phyloP scores from a whole-genome alignment of 2,888 invertebrate genomes.

The Acleris cristana region DNA sequence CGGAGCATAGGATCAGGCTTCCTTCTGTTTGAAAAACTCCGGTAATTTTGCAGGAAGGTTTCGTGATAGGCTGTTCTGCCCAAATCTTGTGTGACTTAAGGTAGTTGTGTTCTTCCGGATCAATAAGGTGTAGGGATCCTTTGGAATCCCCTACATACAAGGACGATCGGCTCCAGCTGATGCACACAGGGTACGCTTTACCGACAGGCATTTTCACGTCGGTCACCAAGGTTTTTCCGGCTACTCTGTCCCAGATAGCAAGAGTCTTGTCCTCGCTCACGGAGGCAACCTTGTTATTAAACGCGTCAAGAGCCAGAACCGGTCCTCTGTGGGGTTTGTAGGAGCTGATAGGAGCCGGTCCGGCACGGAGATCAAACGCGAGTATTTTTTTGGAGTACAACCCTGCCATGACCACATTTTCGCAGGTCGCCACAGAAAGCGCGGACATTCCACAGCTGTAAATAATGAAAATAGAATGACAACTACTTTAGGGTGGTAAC shows the following conservation, averaged over 20 bases:
- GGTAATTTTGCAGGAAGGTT: slow-evolving; percentile 70
- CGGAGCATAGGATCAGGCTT: slow-evolving; percentile 72
- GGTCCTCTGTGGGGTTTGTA: slow-evolving; percentile 82
- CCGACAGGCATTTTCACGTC: slow-evolving; percentile 68
- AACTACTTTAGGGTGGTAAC: too few species aligned
- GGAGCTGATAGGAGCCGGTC: slow-evolving; percentile 61
- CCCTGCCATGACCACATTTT: slow-evolving; percentile 78
- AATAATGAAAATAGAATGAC: slow-evolving; percentile 24
- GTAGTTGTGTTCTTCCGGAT: slow-evolving; percentile 63
- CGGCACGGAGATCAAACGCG: slow-evolving; percentile 79
- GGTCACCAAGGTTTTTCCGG: slow-evolving; percentile 69
- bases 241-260: slow-evolving; percentile 82
- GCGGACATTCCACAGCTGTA: slow-evolving; percentile 81
- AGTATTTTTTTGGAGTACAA: slow-evolving; percentile 81
- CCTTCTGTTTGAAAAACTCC: slow-evolving; percentile 71
- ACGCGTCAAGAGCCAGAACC: slow-evolving; percentile 69
- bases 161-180: slow-evolving; percentile 70
- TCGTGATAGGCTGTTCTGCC: slow-evolving; percentile 64
- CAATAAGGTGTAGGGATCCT: slow-evolving; percentile 70
- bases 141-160: slow-evolving; percentile 77
- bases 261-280: slow-evolving; percentile 84
- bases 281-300: slow-evolving; percentile 79
- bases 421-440: slow-evolving; percentile 76
- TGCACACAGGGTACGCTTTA: slow-evolving; percentile 71
- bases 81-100: slow-evolving; percentile 66